Evolutionary conservation across 1,140 invertebrate genomes (phyloP).

Genomic region (Elymnias hypermnestra): DNA sequence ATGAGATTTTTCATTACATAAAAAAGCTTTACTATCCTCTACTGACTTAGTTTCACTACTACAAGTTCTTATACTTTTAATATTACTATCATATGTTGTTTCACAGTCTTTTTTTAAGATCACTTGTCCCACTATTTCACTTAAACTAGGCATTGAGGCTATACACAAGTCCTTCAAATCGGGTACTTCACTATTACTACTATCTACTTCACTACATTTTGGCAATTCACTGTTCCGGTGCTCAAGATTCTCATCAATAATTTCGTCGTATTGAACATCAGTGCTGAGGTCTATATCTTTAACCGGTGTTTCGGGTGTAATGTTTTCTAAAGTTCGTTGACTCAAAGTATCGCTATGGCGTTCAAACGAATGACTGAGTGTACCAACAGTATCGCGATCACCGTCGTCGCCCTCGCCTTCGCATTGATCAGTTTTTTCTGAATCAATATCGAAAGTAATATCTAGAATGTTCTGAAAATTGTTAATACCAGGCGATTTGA

Average conservation of each 20-base stretch:
- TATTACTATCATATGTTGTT: constrained; percentile 58
- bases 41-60: constrained; percentile 62
- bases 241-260: constrained; percentile 18
- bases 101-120: constrained; percentile 60
- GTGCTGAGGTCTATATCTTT: constrained; percentile 45
- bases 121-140: constrained; percentile 46
- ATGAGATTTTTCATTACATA: constrained; percentile 17
- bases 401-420: constrained; percentile 57
- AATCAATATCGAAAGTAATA: constrained; percentile 38
- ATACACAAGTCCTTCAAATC: constrained; percentile 61
- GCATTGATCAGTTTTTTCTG: constrained; percentile 26
- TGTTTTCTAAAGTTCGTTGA: constrained; percentile 62
- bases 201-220: constrained; percentile 51
- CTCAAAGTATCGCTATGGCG: constrained; percentile 59
- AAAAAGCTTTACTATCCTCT: constrained; percentile 32
- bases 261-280: constrained; percentile 24
- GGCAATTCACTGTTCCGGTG: constrained; percentile 49
- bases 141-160: constrained; percentile 64
- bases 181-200: constrained; percentile 58
- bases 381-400: constrained; percentile 61
- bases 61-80: constrained; percentile 49
- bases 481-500: constrained; percentile 63
- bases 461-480: constrained; percentile 67
- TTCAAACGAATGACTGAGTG: constrained; percentile 67
- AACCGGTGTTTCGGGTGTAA: constrained; percentile 59